Evolutionary conservation across 2,113 vertebrate genomes (phyloP), one percentile per base, ranked within the genome.

Genomic region (Malurus elegans): DNA sequence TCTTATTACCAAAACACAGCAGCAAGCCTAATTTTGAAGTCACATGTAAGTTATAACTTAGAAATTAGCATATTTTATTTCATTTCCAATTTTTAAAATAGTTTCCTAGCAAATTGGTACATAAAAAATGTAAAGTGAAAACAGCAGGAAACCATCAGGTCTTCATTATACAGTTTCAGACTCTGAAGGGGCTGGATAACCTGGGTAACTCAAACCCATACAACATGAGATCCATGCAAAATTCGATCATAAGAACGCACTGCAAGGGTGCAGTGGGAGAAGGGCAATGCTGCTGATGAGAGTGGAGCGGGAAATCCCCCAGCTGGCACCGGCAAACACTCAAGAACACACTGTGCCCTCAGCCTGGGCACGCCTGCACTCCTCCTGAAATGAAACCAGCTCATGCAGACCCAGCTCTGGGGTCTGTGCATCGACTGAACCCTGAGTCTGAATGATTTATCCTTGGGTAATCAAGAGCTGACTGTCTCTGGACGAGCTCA

Each of bases 41-140:
- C 61, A 76, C 23, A 47, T 48, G 5, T 15, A 79, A 90, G 48
- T 62, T 69, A 65, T 21, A 86, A 86, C 32, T 91, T 75, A 73
- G 73, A 90, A 94, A 96, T 88, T n/a, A 86, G 23, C 48, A 83
- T 73, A 91, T 94, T 92, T 58, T 62, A 73, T 93, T 93, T 87
- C 53, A 75, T 57, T 73, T 34, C 53, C 65, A 42, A 36, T 80
- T 93, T 93, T 81, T 73, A 86, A 86, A 80, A 88, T 17, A 5
- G 19, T 62, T 84, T 93, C 62, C 74, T 65, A 86, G 48, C 8
- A 94, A 93, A 80, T 3, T 47, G n/a, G 25, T 42, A 54, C 64
- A 74, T 72, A 53, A 93, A 85, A 90, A 92, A 40, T 5, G 9
- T 57, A 50, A 93, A 86, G 50, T 88, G 36, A 69, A 95, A 94